phyloP scores from a whole-genome alignment of 2,113 vertebrate species.

The Sceloporus undulatus region DNA sequence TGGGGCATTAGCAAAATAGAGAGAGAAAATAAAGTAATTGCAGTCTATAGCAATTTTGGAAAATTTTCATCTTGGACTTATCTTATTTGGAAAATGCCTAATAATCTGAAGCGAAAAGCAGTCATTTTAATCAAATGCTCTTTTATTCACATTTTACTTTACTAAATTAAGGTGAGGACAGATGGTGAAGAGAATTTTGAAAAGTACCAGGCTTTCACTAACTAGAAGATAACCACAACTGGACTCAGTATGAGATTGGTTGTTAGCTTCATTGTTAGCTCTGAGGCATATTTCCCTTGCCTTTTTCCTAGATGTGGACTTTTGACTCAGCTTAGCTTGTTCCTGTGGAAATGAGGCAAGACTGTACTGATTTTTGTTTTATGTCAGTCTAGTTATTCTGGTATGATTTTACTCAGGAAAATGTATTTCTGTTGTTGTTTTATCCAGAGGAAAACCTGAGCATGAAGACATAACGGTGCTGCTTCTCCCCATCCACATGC shows the following conservation, averaged over 20 bases:
- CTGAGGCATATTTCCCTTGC: conserved; percentile 29
- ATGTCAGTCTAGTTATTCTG: conserved; percentile 18
- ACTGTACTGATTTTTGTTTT: neutral
- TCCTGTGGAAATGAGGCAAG: conserved; percentile 50
- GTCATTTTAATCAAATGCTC: conserved; percentile 39
- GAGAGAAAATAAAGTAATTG: conserved; percentile 43
- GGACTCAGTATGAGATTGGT: conserved; percentile 3
- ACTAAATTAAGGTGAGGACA: conserved; percentile 23
- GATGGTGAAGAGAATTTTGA: neutral
- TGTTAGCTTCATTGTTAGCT: conserved; percentile 16
- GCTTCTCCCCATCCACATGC: neutral
- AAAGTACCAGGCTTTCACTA: neutral
- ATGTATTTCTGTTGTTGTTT: neutral
- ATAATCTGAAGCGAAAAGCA: conserved; percentile 52
- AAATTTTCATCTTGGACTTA: conserved; percentile 46
- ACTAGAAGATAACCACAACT: neutral
- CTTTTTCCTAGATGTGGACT: conserved; percentile 31
- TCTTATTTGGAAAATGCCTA: conserved; percentile 38
- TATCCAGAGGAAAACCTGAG: neutral
- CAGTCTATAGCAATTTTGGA: conserved; percentile 41
- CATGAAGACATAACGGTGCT: neutral
- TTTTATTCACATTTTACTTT: conserved; percentile 35
- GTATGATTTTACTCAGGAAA: conserved; percentile 41
- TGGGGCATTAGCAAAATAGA: conserved; percentile 37
- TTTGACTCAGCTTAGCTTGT: conserved; percentile 19